Base-by-base conservation (phyloP, 2,797 vertebrate genomes). In the Chelon auratus region DNA sequence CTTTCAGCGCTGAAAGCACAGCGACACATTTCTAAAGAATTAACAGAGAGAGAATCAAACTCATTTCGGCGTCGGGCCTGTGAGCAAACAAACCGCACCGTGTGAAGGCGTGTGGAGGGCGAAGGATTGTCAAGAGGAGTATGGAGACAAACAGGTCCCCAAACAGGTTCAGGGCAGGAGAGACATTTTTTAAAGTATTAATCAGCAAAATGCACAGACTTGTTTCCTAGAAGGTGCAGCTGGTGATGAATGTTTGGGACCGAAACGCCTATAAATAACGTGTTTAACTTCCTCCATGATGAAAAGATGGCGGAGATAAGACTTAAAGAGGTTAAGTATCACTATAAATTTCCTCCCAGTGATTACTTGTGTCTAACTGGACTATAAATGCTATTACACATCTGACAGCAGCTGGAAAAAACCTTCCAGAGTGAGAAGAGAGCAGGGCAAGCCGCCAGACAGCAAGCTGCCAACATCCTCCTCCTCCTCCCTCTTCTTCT, bases 391-490 rank as follows among this genome's bases (percentile, higher is more conserved):
- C 30, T 43, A 66, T 63, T 54, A 48, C 18, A 56, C n/a, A 62
- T 61, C 47, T 62, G 74, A 81, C 72, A 81, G 82, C 72, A 72
- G 65, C 47, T 50, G 55, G 42, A 51, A 64, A 77, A 82, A 77
- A 82, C 18, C 71, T 24, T 30, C 48, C 63, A 50, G 69, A 52
- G n/a, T 43, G 59, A 69, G 43, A 59, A 48, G 57, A 56, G 74
- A 66, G 39, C 37, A 37, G 60, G 68, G 68, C 67, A 62, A n/a
- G 11, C 22, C 36, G 87, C 78, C 81, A 86, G 77, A 78, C 69
- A 82, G 70, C 69, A 68, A 72, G 61, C 57, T 64, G 74, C 72
- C 69, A 80, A 42, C 62, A 75, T 77, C 71, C 70, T 2, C 64
- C 22, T 0, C 63, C 26, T 47, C 51, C 54, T 60, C 43, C 22